Base-by-base conservation (phyloP, 1,140 invertebrate species). In the Diplogasteroides magnus region DNA sequence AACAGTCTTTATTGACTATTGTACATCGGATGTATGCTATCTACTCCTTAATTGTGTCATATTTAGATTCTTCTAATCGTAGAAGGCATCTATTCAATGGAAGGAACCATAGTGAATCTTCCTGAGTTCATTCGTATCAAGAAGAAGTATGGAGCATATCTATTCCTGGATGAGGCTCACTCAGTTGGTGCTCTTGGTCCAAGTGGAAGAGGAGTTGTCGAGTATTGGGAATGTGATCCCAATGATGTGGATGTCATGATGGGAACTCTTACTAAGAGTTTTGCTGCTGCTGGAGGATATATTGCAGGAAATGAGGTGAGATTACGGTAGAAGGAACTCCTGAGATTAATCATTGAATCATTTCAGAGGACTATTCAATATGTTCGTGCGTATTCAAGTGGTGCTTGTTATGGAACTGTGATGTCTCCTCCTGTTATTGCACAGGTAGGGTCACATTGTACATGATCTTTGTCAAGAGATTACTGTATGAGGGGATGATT, bases 251-350 rank as follows among this genome's bases (percentile, higher is more conserved):
- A 87, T 72, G 82, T 87, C 63, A 76, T 87, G 74, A 87, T 87
- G 86, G 86, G 86, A 26, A 87, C 86, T 27, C 85, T 87, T 71
- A 87, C 86, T 15, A 87, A 87, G 73, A 86, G 85, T 76, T 87
- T 87, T 81, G 76, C 76, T 28, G 85, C 85, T 31, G 80, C 84
- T 69, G 86, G 86, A 31, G 86, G 86, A 6, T 87, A 87, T 75
- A 86, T 87, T 71, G 86, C 83, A 55, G 86, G 86, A 19, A 73
- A 78, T 37, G 85, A 85, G 82, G 84, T 85, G 15, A 29, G 25
- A 11, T 61, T 61, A 15, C 1, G 1, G 1, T n/a, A 15, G 1
- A 0, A 0, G 26, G 25, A 28, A 2, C 27, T 0, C 0, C 25
- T 28, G 1, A 62, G 61, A 62, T 1, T 31, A 32, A 3, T 48